Conservation (phyloP, 1,140 invertebrate genomes). For the Drosophila biarmipes region DNA sequence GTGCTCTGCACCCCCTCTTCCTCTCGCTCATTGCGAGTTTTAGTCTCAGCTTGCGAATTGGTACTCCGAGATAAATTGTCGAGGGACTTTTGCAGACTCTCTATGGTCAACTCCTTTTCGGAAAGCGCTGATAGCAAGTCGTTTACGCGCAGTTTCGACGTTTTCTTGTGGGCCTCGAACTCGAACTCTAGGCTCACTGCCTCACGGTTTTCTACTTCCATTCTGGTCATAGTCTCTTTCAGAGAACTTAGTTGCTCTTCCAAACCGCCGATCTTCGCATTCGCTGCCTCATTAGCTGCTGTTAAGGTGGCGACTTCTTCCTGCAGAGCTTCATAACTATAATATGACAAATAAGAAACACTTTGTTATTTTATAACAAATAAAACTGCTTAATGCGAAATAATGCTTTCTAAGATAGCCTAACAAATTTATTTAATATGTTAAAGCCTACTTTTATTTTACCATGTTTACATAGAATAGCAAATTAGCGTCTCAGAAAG, state of each 20-base stretch:
- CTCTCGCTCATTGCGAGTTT: conserved; percentile 32
- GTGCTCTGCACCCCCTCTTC: conserved; percentile 36
- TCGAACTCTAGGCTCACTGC: conserved; percentile 76
- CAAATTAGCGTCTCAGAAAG: too few relatives aligned
- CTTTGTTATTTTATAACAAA: neutral
- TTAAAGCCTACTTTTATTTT: too few relatives aligned
- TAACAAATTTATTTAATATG: too few relatives aligned
- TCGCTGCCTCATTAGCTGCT: conserved; percentile 33
- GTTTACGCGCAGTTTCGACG: conserved; percentile 67
- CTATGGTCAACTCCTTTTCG: conserved; percentile 64
- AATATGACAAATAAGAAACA: conserved; percentile 1
- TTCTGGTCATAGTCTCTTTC: conserved; percentile 44
- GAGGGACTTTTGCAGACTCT: conserved; percentile 46
- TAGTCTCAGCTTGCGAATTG: conserved; percentile 49
- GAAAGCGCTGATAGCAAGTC: conserved; percentile 70
- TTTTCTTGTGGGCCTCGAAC: conserved; percentile 65
- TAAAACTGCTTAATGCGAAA: neutral
- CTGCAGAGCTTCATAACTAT: conserved; percentile 47
- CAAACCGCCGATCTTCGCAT: conserved; percentile 44
- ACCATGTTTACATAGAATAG: too few relatives aligned
- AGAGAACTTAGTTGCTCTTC: conserved; percentile 52
- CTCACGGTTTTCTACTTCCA: conserved; percentile 77
- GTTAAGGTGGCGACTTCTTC: conserved; percentile 35
- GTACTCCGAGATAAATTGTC: conserved; percentile 40
- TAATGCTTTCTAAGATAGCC: too few relatives aligned